Evolutionary conservation across 2,797 vertebrate genomes (phyloP), one percentile per base, ranked within the genome.

Genomic region (Mormyrops attenuatus): DNA sequence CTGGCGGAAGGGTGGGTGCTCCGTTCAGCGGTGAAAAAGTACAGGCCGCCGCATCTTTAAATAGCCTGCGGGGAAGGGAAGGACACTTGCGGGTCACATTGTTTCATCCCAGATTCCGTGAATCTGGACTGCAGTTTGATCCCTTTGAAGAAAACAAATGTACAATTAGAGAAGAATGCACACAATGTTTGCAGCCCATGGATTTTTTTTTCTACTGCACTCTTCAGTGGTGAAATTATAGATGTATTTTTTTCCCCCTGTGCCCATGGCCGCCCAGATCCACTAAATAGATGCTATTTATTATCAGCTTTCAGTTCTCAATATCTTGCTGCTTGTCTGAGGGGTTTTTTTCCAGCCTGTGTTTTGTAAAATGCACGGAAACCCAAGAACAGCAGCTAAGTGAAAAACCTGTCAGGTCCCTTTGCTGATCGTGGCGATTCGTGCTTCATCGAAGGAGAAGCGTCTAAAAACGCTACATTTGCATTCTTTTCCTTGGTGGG

Each of bases 211-310:
- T 94, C 92, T 92, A 93, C 93, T 93, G 92, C 92, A 47, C 92
- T 94, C 91, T 92, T 92, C 93, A 94, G 94, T 94, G 93, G 95
- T 94, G 93, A 94, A 94, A 94, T 93, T 89, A 82, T 89, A 38
- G 38, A 66, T 15, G 55, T 49, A 63, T 85, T 13, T 84, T 85
- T 30, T 38, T 41, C 6, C 7, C 57, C 47, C 44, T 60, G 44
- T 47, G 8, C 22, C 57, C 38, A 38, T 44, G 15, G 44, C 49
- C 66, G 2, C 26, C 38, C 57, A 52, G 60, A 86, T 38, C 26
- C 41, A 55, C 44, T 47, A 87, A 86, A 38, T 34, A 11, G 22
- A 89, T 26, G 41, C 26, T 52, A 44, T 5, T 66, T 41, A 87
- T 89, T 89, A 77, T 55, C 49, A 53, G 6, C 15, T 89, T 82